phyloP scores from a whole-genome alignment of 2,888 invertebrate genomes.

The Aphodius granarius region DNA sequence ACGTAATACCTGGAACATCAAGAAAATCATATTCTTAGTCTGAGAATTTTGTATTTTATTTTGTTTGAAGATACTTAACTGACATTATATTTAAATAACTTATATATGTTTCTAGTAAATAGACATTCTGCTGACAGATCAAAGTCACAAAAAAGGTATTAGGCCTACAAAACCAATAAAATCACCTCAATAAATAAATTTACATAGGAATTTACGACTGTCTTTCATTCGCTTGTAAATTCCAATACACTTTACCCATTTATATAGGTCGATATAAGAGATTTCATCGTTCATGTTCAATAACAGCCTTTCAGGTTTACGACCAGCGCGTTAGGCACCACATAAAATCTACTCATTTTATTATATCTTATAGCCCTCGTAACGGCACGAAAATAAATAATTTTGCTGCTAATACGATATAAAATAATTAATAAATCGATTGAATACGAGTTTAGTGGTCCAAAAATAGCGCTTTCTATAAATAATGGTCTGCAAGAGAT shows the following conservation, averaged over 20 bases:
- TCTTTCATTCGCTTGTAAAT: neutral
- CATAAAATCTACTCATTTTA: neutral
- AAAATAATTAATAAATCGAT: too few species aligned
- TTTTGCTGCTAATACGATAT: neutral
- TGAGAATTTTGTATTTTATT: too few species aligned
- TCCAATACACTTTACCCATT: neutral
- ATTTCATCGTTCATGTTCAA: neutral
- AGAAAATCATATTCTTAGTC: too few species aligned
- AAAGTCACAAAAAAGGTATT: neutral
- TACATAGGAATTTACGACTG: neutral
- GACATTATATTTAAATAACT: too few species aligned
- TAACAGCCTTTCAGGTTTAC: neutral
- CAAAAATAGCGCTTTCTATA: neutral
- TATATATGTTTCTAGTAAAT: too few species aligned
- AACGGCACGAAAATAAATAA: neutral
- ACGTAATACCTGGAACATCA: too few species aligned
- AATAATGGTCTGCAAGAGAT: too few species aligned
- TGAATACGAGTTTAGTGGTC: too few species aligned
- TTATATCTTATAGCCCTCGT: neutral
- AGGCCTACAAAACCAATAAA: neutral
- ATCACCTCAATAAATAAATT: neutral
- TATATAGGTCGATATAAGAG: neutral
- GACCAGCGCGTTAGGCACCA: neutral
- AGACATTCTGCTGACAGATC: neutral
- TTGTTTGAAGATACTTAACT: too few species aligned